Conservation (phyloP, 2,888 invertebrate genomes). For the Mesorhabditis spiculigera region DNA sequence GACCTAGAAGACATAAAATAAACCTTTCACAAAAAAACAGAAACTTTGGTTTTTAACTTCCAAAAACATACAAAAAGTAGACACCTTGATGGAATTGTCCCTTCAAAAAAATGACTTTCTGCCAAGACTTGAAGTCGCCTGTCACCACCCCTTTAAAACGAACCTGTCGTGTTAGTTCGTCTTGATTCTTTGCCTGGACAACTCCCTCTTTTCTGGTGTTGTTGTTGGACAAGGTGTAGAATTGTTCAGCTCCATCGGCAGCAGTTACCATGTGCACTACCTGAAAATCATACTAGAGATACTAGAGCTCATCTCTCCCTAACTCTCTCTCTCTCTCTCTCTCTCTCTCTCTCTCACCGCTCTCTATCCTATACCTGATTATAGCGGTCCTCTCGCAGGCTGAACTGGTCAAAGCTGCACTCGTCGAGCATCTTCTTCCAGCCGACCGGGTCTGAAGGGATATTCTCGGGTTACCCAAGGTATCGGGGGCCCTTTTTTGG, state of each 20-base stretch:
- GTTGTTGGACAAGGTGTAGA: constrained; percentile 95
- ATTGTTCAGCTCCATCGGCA: constrained; percentile 96
- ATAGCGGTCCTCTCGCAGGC: constrained; percentile 70
- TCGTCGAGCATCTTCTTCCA: constrained; percentile 89
- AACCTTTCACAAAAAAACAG: background rate
- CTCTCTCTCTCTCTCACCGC: too few relatives aligned
- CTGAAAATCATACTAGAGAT: constrained; percentile 20
- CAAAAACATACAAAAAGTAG: too few relatives aligned
- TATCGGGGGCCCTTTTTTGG: too few relatives aligned
- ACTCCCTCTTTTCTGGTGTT: constrained; percentile 88
- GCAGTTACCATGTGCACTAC: constrained; percentile 74
- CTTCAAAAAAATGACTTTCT: background rate
- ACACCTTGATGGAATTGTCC: too few relatives aligned
- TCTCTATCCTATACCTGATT: constrained; percentile 85
- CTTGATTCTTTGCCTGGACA: constrained; percentile 80
- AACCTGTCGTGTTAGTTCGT: constrained; percentile 81
- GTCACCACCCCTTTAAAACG: background rate
- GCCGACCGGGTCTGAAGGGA: constrained; percentile 63
- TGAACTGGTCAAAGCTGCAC: constrained; percentile 69
- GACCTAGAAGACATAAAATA: constrained; percentile 63
- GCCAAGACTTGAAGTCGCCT: background rate
- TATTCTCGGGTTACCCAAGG: too few relatives aligned
- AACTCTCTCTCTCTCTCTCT: too few relatives aligned
- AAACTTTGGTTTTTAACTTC: too few relatives aligned
- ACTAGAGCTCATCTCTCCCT: background rate